phyloP scores from a whole-genome alignment of 2,888 invertebrate species.

The Ochropleura leucogaster region DNA sequence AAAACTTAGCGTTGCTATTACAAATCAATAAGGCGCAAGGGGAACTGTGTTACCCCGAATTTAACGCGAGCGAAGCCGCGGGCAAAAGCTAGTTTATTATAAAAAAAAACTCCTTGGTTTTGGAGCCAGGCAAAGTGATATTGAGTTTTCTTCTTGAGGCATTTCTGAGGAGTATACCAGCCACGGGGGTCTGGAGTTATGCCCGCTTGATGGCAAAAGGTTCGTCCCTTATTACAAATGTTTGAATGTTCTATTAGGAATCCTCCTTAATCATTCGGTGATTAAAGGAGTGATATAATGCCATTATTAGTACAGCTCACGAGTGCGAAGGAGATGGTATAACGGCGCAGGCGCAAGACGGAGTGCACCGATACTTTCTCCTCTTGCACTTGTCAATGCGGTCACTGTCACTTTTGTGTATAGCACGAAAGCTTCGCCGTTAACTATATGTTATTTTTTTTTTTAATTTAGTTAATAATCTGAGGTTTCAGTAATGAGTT shows the following conservation, averaged over 20 bases:
- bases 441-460: constrained; percentile 6
- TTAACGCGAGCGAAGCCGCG: no score
- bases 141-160: neutral
- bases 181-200: neutral
- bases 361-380: constrained; percentile 62
- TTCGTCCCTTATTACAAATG: neutral
- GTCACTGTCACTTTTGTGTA: constrained; percentile 75
- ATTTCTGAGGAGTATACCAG: neutral
- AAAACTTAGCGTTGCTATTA: no score
- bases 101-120: constrained; percentile 3
- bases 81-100: no score
- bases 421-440: constrained; percentile 47
- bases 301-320: constrained; percentile 12
- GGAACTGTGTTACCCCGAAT: no score
- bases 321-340: constrained; percentile 61
- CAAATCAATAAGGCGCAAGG: no score
- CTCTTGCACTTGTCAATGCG: constrained; percentile 74
- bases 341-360: constrained; percentile 52
- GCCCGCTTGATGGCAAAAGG: neutral
- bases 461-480: constrained; percentile 6
- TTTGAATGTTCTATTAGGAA: neutral
- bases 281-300: neutral
- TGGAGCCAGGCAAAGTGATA: neutral
- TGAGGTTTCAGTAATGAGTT: constrained; percentile 3
- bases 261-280: neutral